Base-by-base conservation (phyloP, 2,797 vertebrate genomes). In the Diplodus puntazzo region DNA sequence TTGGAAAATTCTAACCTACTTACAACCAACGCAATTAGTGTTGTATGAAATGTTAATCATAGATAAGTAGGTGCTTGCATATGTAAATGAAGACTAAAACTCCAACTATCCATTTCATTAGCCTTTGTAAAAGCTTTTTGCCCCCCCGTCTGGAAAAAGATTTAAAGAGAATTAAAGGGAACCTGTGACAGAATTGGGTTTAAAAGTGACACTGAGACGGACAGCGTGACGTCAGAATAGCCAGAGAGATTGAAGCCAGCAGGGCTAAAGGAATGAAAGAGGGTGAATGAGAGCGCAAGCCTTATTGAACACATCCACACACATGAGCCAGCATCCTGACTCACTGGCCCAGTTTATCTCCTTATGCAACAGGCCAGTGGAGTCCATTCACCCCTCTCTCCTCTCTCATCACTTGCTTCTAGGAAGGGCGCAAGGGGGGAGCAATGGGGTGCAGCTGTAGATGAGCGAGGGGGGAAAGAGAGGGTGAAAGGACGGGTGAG, bases 311-410 rank as follows among this genome's bases (percentile, higher is more conserved):
- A 79, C 80, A 77, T 68, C 71, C 79, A 59, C 76, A 59, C 76
- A 70, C 78, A 84, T 72, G 63, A 91, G 75, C 85, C 71, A 75
- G 69, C 53, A 73, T 86, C 78, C 87, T 81, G 78, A 88, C 89
- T 92, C 87, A 89, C 71, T 86, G 86, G 82, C 79, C 87, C 81
- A 84, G 64, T 91, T 93, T 78, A 74, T 87, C 60, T 76, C 61
- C 80, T 90, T 91, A 90, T 71, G 77, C 87, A 91, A 93, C 81
- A 81, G 63, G 81, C 83, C 81, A 63, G 65, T n/a, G n/a, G 62
- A 79, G 84, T 78, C 84, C 87, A 82, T 87, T 87, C 81, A 89
- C 63, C 73, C 77, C 5, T 66, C 49, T 58, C 64, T 75, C 67
- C 39, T 77, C 82, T 80, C 82, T 86, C 79, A 71, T 86, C 81